Evolutionary conservation across 1,140 invertebrate species (phyloP).

Genomic region (Onthophagus taurus): DNA sequence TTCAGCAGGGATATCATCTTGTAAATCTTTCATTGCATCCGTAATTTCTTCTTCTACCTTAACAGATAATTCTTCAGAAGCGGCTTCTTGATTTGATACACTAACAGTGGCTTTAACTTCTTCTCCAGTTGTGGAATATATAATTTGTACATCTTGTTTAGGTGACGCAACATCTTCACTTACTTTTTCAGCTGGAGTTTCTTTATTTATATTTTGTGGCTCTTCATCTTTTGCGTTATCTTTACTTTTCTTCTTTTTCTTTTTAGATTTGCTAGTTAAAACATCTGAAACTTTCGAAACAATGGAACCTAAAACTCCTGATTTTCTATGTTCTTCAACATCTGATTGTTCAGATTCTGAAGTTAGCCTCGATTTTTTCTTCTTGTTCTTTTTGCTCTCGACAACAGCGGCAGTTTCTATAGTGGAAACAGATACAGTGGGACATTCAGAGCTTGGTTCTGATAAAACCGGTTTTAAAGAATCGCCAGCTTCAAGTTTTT

Average conservation of each 20-base stretch:
- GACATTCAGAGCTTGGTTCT: no score
- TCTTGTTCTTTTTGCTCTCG: slow-evolving; percentile 12
- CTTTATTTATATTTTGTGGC: background rate
- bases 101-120: slow-evolving; percentile 16
- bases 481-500: background rate
- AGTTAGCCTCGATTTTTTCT: slow-evolving; percentile 18
- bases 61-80: background rate
- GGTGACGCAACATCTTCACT: background rate
- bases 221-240: slow-evolving; percentile 9
- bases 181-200: background rate
- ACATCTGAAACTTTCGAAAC: slow-evolving; percentile 26
- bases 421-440: background rate
- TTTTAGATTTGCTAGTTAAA: slow-evolving; percentile 18
- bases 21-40: slow-evolving; percentile 2
- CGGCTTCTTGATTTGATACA: slow-evolving; percentile 1
- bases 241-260: slow-evolving; percentile 12
- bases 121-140: slow-evolving; percentile 16
- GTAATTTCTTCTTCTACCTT: slow-evolving; percentile 6
- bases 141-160: slow-evolving; percentile 7
- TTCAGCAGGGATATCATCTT: background rate
- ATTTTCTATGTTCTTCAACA: slow-evolving; percentile 16
- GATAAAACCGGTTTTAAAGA: background rate
- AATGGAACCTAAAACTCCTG: slow-evolving; percentile 25
- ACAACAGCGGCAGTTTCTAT: background rate
- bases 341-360: slow-evolving; percentile 18